A percentile compares a stretch with the other conserved stretches of the same genome.
phyloP scores from a whole-genome alignment of 2,888 invertebrate species.

The Parnassius smintheus region DNA sequence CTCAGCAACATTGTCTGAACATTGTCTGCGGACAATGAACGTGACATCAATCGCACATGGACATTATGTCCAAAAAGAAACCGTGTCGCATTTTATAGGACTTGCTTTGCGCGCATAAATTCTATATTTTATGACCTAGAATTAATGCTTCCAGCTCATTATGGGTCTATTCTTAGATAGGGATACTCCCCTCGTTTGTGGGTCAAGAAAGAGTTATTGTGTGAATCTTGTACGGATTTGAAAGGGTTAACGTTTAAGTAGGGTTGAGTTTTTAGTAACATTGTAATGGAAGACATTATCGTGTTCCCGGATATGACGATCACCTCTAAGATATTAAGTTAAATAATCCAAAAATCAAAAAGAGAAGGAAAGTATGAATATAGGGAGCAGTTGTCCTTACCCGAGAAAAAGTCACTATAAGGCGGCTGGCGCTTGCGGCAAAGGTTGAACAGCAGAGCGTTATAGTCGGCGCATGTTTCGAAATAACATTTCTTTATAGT shows the following conservation, averaged over 20 bases:
- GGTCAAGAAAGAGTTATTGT: slow-evolving; percentile 77
- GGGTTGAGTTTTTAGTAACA: slow-evolving; percentile 42
- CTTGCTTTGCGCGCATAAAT: slow-evolving; percentile 67
- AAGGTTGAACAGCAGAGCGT: too few species aligned
- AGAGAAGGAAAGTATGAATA: too few species aligned
- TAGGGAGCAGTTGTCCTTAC: too few species aligned
- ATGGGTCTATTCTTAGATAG: slow-evolving; percentile 68
- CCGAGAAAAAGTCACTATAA: too few species aligned
- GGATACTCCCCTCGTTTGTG: slow-evolving; percentile 69
- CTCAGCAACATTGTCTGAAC: slow-evolving; percentile 71
- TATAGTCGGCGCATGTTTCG: too few species aligned
- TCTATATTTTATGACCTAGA: slow-evolving; percentile 75
- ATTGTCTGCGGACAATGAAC: slow-evolving; percentile 56
- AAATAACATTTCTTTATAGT: too few species aligned
- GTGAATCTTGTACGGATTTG: slow-evolving; percentile 48
- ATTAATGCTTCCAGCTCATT: slow-evolving; percentile 75
- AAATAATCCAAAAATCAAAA: too few species aligned
- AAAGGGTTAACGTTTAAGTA: slow-evolving; percentile 33
- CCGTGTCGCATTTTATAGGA: slow-evolving; percentile 76
- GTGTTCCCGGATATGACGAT: background rate
- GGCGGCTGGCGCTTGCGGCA: too few species aligned
- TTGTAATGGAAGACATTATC: slow-evolving; percentile 8
- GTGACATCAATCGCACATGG: slow-evolving; percentile 37
- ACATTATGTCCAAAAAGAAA: slow-evolving; percentile 54
- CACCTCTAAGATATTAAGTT: too few species aligned